Conservation (phyloP, 2,797 vertebrate species). For the Acrossocheilus fasciatus region DNA sequence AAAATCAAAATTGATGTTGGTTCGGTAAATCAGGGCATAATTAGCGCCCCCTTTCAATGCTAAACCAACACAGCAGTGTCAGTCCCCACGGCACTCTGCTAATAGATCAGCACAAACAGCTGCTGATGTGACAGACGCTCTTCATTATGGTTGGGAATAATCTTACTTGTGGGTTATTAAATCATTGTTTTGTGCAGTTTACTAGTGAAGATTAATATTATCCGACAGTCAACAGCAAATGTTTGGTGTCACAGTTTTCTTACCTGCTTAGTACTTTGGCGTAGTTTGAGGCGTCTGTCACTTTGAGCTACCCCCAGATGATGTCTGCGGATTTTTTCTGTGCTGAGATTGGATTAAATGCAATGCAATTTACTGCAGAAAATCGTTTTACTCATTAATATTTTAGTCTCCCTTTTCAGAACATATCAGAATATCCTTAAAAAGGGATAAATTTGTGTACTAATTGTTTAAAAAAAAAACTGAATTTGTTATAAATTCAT, state of each 20-base stretch:
- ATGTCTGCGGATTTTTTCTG: background rate
- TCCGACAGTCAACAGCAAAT: conserved; percentile 10
- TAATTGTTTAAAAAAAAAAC: background rate
- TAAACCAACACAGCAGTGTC: conserved; percentile 11
- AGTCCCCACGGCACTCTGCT: conserved; percentile 7
- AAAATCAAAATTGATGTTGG: background rate
- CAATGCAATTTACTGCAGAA: background rate
- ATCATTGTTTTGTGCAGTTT: conserved; percentile 18
- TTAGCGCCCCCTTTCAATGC: conserved; percentile 1
- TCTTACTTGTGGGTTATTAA: conserved; percentile 38
- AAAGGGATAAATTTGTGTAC: background rate
- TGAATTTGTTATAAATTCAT: background rate
- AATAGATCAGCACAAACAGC: conserved; percentile 22
- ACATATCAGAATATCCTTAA: background rate
- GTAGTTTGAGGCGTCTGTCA: background rate
- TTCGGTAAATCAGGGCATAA: conserved; percentile 22
- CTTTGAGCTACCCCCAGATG: background rate
- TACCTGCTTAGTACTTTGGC: background rate
- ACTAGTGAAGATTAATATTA: conserved; percentile 14
- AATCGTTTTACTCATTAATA: background rate
- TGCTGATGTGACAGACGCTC: conserved; percentile 29
- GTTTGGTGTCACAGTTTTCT: background rate
- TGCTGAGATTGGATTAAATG: background rate
- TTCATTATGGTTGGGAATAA: conserved; percentile 38
- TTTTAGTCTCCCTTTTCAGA: background rate